These are phyloP conservation scores for Eupithecia inturbata DNA, from an alignment of 2,888 invertebrate species.

Conservation along the genomic window DNA sequence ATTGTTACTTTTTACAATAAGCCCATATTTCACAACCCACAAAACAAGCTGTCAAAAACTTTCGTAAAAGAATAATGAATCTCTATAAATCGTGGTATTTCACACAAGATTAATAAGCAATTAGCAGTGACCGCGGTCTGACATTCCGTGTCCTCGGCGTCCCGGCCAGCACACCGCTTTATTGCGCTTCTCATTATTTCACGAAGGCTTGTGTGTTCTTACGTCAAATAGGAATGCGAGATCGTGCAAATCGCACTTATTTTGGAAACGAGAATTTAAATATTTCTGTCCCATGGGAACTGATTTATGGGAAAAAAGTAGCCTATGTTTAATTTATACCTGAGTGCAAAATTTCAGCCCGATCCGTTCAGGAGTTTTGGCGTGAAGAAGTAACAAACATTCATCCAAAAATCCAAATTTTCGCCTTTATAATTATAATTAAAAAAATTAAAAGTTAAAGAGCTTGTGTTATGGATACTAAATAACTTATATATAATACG, in stretches of 20 bases:
- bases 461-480: too few species aligned
- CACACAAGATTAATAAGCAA: constrained; percentile 59
- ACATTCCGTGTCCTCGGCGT: constrained; percentile 72
- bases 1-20: neutral
- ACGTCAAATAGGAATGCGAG: neutral
- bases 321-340: too few species aligned
- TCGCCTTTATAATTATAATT: too few species aligned
- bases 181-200: constrained; percentile 32
- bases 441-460: too few species aligned
- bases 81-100: constrained; percentile 40
- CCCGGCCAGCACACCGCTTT: constrained; percentile 37
- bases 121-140: constrained; percentile 70
- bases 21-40: neutral
- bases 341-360: too few species aligned
- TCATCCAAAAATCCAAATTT: too few species aligned
- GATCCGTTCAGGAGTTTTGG: too few species aligned
- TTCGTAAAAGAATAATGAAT: neutral
- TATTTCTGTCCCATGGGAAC: too few species aligned
- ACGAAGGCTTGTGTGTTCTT: constrained; percentile 17
- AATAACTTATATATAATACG: too few species aligned
- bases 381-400: too few species aligned
- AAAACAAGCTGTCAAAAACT: neutral
- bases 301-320: too few species aligned
- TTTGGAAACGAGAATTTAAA: too few species aligned
- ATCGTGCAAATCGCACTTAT: neutral